Base-by-base conservation (phyloP, 2,113 vertebrate species). In the Istiophorus platypterus region DNA sequence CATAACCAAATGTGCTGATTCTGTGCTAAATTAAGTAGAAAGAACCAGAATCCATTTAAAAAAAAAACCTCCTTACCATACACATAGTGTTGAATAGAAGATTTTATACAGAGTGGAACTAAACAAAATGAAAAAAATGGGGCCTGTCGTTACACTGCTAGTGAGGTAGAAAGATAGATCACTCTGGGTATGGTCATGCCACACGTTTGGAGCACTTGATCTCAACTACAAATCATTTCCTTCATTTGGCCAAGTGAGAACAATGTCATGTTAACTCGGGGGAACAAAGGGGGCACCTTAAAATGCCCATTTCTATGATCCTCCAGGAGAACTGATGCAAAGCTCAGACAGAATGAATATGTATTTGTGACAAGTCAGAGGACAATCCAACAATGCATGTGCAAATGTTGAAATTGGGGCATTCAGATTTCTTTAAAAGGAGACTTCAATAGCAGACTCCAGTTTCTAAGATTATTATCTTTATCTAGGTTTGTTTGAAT, bases 1-100 rank as follows among this genome's bases (percentile, higher is more conserved):
- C 85, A 63, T 31, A 76, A 14, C 22, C 79, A 77, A 66, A 84
- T 63, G 80, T 66, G 72, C 45, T 72, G 79, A 82, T 39, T 72
- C 31, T 26, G n/a, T 10, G 81, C 61, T 65, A 61, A 81, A 70
- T 63, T 72, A 78, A 82, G 61, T 79, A 76, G 56, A 66, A 13
- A 57, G 65, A 37, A 71, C 14, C 22, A 8, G 63, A 83, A 68
- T 57, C 29, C 58, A 39, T 37, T 3, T 34, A 34, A 68, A 52
- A 70, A 54, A 64, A 56, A 18, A 37, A 37, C 20, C 57, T n/a
- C n/a, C 6, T 57, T 27, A 51, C 42, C n/a, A n/a, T 51, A 62
- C 64, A 65, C 57, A 34, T 51, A 54, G 34, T 9, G 70, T 20
- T 66, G 51, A 68, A 47, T 10, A 22, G 26, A 63, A 58, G 39